Conservation (phyloP, 2,113 vertebrate genomes). For the Hystrix cristata region DNA sequence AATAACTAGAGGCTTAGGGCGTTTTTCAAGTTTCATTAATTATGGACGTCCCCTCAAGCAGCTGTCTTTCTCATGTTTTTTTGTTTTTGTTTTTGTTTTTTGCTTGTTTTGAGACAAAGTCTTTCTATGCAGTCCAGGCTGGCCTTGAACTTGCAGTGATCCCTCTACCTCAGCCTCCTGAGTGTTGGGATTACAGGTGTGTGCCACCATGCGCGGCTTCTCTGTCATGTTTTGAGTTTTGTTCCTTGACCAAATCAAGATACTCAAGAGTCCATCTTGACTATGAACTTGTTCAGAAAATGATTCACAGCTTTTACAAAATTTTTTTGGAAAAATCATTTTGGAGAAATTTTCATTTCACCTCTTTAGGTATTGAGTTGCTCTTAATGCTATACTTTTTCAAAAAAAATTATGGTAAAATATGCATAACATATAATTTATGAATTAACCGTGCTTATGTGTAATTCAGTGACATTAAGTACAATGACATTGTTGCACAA, state of each 20-base stretch:
- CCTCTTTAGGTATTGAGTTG: not conserved
- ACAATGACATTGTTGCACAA: not conserved
- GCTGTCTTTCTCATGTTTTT: not conserved
- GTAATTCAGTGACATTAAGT: not conserved
- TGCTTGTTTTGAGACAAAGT: not conserved
- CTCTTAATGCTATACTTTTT: not conserved
- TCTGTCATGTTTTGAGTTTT: slow-evolving; percentile 54
- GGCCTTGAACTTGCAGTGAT: not conserved
- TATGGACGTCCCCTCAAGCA: slow-evolving; percentile 62
- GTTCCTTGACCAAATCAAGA: slow-evolving; percentile 60
- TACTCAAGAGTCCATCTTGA: slow-evolving; percentile 25
- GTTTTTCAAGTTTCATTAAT: slow-evolving; percentile 68
- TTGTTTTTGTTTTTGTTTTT: slow-evolving; percentile 49
- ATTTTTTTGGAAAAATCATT: slow-evolving; percentile 40
- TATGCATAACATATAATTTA: not conserved
- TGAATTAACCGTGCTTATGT: not conserved
- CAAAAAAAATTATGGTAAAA: not conserved
- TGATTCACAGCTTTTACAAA: slow-evolving; percentile 30
- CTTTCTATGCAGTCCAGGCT: not conserved
- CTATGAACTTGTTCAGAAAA: slow-evolving; percentile 33
- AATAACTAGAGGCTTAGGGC: slow-evolving; percentile 32
- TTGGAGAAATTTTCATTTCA: slow-evolving; percentile 52
- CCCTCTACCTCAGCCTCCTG: not conserved
- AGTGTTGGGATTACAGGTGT: not conserved
- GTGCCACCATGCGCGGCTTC: not conserved